These are phyloP conservation scores for Drosophila imparisetae DNA, from an alignment of 2,888 invertebrate genomes.

Conservation along the genomic window DNA sequence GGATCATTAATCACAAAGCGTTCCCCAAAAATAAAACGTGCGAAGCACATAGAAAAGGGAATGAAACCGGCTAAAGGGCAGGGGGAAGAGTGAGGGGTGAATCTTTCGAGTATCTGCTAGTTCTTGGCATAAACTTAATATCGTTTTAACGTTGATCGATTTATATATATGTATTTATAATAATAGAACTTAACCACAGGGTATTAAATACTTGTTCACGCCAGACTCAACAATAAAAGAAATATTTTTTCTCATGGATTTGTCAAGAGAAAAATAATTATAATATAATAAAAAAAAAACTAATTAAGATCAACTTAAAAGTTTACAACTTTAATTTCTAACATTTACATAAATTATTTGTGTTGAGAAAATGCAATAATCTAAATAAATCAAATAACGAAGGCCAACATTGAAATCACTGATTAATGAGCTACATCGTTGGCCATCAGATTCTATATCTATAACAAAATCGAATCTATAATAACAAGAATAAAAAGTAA, in stretches of 20 bases:
- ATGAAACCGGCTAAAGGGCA: neutral
- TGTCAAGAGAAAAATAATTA: neutral
- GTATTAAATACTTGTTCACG: neutral
- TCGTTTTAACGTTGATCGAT: neutral
- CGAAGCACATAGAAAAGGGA: conserved; percentile 17
- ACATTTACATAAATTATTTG: neutral
- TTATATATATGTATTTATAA: too few relatives aligned
- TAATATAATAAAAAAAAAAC: neutral
- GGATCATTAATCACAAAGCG: conserved; percentile 66
- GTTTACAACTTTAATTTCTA: neutral
- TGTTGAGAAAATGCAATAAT: neutral
- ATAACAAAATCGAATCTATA: neutral
- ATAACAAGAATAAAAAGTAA: too few relatives aligned
- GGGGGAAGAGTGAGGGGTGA: neutral
- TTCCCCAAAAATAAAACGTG: conserved; percentile 40
- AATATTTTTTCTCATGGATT: too few relatives aligned
- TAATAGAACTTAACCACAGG: neutral
- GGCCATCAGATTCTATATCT: neutral
- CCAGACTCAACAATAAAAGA: neutral
- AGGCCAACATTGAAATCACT: fast-evolving
- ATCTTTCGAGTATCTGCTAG: neutral
- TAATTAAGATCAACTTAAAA: neutral
- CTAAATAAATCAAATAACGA: neutral
- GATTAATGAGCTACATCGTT: neutral
- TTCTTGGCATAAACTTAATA: neutral